Percentiles rank a stretch among this genome's conserved stretches.
phyloP scores from a whole-genome alignment of 2,113 vertebrate genomes.

The Saguinus imperator region DNA sequence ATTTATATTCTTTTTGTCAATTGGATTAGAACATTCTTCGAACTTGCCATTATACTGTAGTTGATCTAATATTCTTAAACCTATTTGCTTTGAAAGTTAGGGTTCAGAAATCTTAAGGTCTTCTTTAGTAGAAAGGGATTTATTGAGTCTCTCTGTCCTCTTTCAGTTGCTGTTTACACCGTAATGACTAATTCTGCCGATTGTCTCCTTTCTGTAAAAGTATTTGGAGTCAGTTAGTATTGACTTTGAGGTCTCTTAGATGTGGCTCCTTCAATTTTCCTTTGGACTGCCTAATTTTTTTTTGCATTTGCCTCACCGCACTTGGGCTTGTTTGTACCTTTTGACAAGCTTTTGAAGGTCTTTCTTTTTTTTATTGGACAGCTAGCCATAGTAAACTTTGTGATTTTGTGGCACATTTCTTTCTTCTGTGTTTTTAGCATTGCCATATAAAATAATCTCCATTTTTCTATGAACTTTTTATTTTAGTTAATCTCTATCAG shows the following conservation, averaged over 20 bases:
- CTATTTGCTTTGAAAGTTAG: not conserved
- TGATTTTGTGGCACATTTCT: not conserved
- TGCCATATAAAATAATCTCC: not conserved
- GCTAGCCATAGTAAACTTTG: not conserved
- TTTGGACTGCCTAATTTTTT: constrained; percentile 7
- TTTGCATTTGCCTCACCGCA: not conserved
- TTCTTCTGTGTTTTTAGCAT: constrained; percentile 15
- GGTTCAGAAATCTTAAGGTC: not conserved
- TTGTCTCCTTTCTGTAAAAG: constrained; percentile 17
- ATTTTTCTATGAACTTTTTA: not conserved
- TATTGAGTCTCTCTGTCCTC: not conserved
- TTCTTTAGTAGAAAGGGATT: not conserved
- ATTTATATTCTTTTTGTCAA: constrained; percentile 1
- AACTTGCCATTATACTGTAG: not conserved
- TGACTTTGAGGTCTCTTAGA: not conserved
- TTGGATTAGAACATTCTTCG: constrained; percentile 32
- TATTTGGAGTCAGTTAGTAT: not conserved
- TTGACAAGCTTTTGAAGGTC: not conserved
- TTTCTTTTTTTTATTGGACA: not conserved
- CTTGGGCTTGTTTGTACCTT: not conserved
- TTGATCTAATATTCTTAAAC: not conserved
- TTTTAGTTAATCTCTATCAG: not conserved
- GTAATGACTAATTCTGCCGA: not conserved
- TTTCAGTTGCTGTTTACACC: not conserved
- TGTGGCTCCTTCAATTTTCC: not conserved